phyloP scores from a whole-genome alignment of 2,888 invertebrate species.

The Drosophila lacicola region DNA sequence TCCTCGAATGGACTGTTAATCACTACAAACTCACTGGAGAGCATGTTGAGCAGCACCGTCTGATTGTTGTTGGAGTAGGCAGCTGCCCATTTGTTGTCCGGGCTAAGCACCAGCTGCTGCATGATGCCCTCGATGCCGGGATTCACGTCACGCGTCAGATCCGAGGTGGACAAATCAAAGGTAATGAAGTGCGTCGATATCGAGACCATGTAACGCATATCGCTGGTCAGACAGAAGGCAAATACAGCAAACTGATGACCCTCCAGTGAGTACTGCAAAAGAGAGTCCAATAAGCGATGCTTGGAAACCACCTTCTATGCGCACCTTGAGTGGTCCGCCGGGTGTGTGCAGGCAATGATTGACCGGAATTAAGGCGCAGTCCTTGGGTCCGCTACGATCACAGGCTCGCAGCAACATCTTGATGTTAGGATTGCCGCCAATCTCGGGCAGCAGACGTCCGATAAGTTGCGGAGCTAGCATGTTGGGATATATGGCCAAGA shows the following conservation, averaged over 20 bases:
- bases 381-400: slow-evolving; percentile 93
- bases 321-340: slow-evolving; percentile 97
- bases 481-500: slow-evolving; percentile 95
- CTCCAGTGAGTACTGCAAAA: slow-evolving; percentile 95
- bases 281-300: background rate
- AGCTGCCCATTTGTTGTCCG: slow-evolving; percentile 98
- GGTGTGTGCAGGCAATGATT: slow-evolving; percentile 99
- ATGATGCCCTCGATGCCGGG: slow-evolving; percentile 98
- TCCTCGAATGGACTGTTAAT: slow-evolving; percentile 93
- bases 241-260: slow-evolving; percentile 99
- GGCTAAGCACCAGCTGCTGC: slow-evolving; percentile 96
- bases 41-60: slow-evolving; percentile 95
- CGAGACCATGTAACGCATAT: slow-evolving; percentile 96
- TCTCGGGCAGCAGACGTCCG: slow-evolving; percentile 96
- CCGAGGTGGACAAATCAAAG: slow-evolving; percentile 98
- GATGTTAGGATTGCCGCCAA: slow-evolving; percentile 92
- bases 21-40: slow-evolving; percentile 96
- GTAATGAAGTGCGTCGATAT: slow-evolving; percentile 98
- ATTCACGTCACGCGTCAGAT: slow-evolving; percentile 95
- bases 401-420: slow-evolving; percentile 95
- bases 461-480: slow-evolving; percentile 98
- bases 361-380: slow-evolving; percentile 95
- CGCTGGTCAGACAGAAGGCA: slow-evolving; percentile 94
- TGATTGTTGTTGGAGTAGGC: slow-evolving; percentile 98
- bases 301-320: background rate